phyloP scores from a whole-genome alignment of 2,888 invertebrate species.

The Pseudococcus longispinus region DNA sequence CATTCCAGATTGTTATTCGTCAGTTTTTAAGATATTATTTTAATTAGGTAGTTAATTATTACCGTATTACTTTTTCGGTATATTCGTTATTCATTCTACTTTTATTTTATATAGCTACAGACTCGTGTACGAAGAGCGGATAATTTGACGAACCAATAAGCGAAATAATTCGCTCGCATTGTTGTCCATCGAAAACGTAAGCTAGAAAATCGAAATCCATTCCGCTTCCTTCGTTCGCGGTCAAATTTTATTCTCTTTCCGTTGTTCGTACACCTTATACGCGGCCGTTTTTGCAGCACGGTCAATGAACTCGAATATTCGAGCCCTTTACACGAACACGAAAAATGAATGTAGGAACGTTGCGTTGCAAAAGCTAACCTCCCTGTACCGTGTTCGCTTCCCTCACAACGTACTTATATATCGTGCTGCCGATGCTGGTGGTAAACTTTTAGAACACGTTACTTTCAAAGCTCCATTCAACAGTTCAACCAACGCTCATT shows the following conservation, averaged over 20 bases:
- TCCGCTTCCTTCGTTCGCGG: not conserved
- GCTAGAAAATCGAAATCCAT: not conserved
- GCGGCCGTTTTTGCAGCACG: not conserved
- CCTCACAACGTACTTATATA: not conserved
- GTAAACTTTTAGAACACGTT: not conserved
- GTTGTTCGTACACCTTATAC: not conserved
- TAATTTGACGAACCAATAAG: not conserved
- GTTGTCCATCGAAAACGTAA: not conserved
- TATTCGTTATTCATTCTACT: too few species aligned
- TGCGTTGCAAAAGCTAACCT: not conserved
- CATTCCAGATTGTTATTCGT: too few species aligned
- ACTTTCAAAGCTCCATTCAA: constrained; percentile 11
- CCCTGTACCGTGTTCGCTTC: not conserved
- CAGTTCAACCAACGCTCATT: not conserved
- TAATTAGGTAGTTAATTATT: too few species aligned
- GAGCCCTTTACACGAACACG: constrained; percentile 5
- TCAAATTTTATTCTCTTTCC: not conserved
- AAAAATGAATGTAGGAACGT: not conserved
- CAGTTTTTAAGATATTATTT: too few species aligned
- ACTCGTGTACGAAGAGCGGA: too few species aligned
- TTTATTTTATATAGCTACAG: too few species aligned
- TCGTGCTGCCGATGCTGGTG: not conserved
- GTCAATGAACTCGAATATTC: constrained; percentile 30
- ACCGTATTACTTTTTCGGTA: too few species aligned
- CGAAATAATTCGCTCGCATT: not conserved